Base-by-base conservation (phyloP, 1,140 invertebrate genomes). In the Berghia stephanieae region DNA sequence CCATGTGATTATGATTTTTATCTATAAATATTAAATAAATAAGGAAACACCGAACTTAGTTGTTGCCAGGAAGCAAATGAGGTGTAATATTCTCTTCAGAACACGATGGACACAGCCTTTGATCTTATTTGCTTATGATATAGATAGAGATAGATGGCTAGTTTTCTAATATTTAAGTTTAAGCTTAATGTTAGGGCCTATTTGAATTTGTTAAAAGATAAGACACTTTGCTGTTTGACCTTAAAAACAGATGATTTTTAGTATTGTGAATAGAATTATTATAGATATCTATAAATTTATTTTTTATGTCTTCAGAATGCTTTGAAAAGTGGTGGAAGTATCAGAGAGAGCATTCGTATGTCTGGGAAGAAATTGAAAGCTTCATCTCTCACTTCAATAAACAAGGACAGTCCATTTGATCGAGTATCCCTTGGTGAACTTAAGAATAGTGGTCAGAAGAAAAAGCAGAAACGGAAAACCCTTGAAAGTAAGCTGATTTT, bases 251-350 rank as follows among this genome's bases (percentile, higher is more conserved):
- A n/a, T n/a, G n/a, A n/a, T n/a, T n/a, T n/a, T n/a, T n/a, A n/a
- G n/a, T n/a, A n/a, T 42, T 57, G 57, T 16, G 10, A 27, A 60
- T 16, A 16, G 57, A 60, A 16, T 16, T 10, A n/a, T 60, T 27
- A 16, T 8, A 16, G 8, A 16, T 60, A 60, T 38, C 34, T 8
- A 36, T 18, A 24, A 24, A 43, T 34, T 55, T 73, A 36, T 44
- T 73, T 18, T 21, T 72, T 46, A 38, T 71, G 3, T 16, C 78
- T 78, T 55, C 77, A 85, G 83, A 85, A 81, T 79, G 80, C 78
- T 1, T 75, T 85, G 24, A 83, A 81, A 78, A 78, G 77, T 68
- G n/a, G n/a, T n/a, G 81, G 83, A 0, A 82, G 78, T 74, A 75
- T 84, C 43, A 77, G 81, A 63, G 75, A 77, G 18, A 81, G 78